Evolutionary conservation across 2,797 vertebrate species (phyloP).

Genomic region (Gastrophryne carolinensis): DNA sequence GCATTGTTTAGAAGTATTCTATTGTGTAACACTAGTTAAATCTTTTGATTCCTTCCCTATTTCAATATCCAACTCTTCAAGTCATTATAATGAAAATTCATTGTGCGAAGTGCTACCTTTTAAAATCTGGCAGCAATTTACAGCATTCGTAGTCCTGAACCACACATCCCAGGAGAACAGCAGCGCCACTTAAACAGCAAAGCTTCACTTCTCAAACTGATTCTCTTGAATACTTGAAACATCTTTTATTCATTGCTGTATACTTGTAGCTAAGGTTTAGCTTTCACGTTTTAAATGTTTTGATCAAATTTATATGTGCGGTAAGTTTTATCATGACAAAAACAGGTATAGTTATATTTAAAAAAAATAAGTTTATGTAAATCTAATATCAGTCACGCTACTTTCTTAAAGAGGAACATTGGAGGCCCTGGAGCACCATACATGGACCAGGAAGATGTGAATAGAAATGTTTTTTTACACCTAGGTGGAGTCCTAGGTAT

Average conservation of each 20-base stretch:
- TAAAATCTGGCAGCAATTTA: not conserved
- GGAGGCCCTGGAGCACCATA: too few relatives aligned
- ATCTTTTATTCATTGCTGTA: not conserved
- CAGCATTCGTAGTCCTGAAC: not conserved
- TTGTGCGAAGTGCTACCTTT: not conserved
- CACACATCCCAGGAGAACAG: too few relatives aligned
- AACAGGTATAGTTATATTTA: too few relatives aligned
- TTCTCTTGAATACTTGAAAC: not conserved
- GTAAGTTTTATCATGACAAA: not conserved
- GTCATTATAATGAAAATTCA: conserved; percentile 18
- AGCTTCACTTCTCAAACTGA: not conserved
- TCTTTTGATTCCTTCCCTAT: not conserved
- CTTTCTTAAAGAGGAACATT: too few relatives aligned
- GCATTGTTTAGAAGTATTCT: not conserved
- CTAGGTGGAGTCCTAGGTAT: too few relatives aligned
- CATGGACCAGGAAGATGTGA: too few relatives aligned
- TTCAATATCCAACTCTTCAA: not conserved
- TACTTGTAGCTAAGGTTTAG: not conserved
- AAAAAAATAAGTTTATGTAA: too few relatives aligned
- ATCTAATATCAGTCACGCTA: too few relatives aligned
- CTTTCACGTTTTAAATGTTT: not conserved
- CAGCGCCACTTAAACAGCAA: not conserved
- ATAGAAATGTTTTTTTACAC: too few relatives aligned
- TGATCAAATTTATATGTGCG: not conserved
- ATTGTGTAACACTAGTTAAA: not conserved